Percentiles rank a stretch among this genome's conserved stretches.
Evolutionary conservation across 2,113 vertebrate genomes (phyloP).

Genomic region (Heterocephalus glaber): DNA sequence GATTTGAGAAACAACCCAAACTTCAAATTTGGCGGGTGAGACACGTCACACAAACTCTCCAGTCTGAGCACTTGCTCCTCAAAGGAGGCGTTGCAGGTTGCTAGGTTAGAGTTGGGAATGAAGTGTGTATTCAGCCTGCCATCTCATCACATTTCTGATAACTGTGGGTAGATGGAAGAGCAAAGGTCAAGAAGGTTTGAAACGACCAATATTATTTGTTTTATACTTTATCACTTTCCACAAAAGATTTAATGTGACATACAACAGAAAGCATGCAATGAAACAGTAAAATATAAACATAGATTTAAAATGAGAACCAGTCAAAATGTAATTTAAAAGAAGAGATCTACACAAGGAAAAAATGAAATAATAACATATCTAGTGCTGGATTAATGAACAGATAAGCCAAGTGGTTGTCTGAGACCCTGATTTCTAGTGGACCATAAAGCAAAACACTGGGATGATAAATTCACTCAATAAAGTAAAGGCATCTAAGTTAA

Average conservation of each 20-base stretch:
- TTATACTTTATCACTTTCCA: constrained; percentile 32
- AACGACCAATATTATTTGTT: background rate
- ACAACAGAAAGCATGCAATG: background rate
- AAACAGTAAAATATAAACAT: constrained; percentile 53
- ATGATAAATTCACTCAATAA: background rate
- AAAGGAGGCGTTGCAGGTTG: background rate
- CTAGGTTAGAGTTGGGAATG: background rate
- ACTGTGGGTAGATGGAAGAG: background rate
- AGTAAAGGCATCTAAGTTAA: background rate
- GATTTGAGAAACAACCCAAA: background rate
- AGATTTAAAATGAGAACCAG: constrained; percentile 32
- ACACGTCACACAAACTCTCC: background rate
- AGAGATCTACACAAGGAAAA: background rate
- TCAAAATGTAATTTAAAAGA: constrained; percentile 22
- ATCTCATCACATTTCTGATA: background rate
- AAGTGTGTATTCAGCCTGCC: background rate
- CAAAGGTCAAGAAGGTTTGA: background rate
- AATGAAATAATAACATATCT: background rate
- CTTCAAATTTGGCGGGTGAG: background rate
- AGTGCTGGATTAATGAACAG: background rate
- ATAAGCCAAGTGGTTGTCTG: background rate
- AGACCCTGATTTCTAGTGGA: background rate
- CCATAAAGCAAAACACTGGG: background rate
- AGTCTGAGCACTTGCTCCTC: background rate
- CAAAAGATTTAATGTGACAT: constrained; percentile 54